Evolutionary conservation across 2,888 invertebrate species (phyloP).

Genomic region (Zonitis immaculata): DNA sequence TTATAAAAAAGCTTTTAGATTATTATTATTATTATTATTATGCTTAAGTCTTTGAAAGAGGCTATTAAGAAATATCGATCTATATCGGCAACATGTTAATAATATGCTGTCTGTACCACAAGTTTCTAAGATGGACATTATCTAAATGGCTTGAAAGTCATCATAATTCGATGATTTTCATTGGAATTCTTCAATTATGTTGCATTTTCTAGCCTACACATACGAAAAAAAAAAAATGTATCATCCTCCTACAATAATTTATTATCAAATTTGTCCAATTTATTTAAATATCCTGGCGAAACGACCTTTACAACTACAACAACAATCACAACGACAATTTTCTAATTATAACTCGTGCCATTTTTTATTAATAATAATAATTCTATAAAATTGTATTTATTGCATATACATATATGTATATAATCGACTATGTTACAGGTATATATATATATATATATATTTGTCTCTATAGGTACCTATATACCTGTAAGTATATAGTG

Average conservation of each 20-base stretch:
- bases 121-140: constrained; percentile 16
- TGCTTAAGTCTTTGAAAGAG: constrained; percentile 8
- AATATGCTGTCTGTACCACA: constrained; percentile 23
- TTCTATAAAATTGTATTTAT: too few relatives aligned
- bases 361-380: too few relatives aligned
- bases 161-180: constrained; percentile 4
- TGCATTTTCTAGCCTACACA: background rate
- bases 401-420: too few relatives aligned
- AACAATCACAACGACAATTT: constrained; percentile 8
- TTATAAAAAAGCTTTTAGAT: constrained; percentile 33
- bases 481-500: constrained; percentile 1
- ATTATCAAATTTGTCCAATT: constrained; percentile 15
- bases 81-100: constrained; percentile 31
- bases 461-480: constrained; percentile 11
- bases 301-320: constrained; percentile 7
- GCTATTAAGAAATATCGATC: constrained; percentile 25
- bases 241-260: constrained; percentile 15
- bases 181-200: background rate
- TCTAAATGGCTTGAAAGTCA: constrained; percentile 19
- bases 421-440: too few relatives aligned
- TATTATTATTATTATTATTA: too few relatives aligned
- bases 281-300: constrained; percentile 10
- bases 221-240: too few relatives aligned
- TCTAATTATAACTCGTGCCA: constrained; percentile 2
- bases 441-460: too few relatives aligned